phyloP scores from a whole-genome alignment of 2,888 invertebrate genomes.

The Tanypteryx hageni region DNA sequence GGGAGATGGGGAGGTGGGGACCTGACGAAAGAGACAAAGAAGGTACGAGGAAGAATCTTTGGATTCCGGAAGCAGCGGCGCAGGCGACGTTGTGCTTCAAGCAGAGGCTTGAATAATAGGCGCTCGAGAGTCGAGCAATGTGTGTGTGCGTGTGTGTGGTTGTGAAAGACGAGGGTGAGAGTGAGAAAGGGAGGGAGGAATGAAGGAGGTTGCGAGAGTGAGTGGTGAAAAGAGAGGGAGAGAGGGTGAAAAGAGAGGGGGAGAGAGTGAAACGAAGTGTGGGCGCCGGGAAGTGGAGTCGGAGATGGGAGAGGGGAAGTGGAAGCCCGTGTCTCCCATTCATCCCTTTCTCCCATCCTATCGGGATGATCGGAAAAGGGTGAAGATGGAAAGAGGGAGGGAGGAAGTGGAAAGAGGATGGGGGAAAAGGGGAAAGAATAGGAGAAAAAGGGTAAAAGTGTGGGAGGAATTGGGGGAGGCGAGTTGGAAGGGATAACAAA shows the following conservation, averaged over 20 bases:
- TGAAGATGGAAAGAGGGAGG: not conserved
- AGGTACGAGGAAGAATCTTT: not conserved
- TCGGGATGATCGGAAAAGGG: not conserved
- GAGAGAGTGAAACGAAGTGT: not conserved
- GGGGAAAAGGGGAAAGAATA: too few species aligned
- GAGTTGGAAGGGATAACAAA: not conserved
- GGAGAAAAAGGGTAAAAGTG: too few species aligned
- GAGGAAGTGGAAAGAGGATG: too few species aligned
- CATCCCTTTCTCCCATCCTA: not conserved
- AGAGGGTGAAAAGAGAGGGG: not conserved
- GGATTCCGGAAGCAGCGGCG: conserved; percentile 8
- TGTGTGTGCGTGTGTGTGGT: too few species aligned
- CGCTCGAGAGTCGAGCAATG: not conserved
- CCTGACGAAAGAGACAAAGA: not conserved
- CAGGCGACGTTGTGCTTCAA: not conserved
- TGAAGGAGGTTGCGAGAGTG: too few species aligned
- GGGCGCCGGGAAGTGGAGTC: not conserved
- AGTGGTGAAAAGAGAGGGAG: not conserved
- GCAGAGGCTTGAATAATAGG: conserved; percentile 16
- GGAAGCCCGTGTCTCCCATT: not conserved
- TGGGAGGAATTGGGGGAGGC: too few species aligned
- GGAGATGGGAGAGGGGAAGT: not conserved
- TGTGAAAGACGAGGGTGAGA: too few species aligned
- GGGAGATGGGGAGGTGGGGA: not conserved
- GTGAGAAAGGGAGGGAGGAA: too few species aligned